A percentile compares a stretch with the other conserved stretches of the same genome.
These are phyloP conservation scores for Diarsia brunnea DNA, from an alignment of 2,888 invertebrate genomes.

Conservation along the genomic window DNA sequence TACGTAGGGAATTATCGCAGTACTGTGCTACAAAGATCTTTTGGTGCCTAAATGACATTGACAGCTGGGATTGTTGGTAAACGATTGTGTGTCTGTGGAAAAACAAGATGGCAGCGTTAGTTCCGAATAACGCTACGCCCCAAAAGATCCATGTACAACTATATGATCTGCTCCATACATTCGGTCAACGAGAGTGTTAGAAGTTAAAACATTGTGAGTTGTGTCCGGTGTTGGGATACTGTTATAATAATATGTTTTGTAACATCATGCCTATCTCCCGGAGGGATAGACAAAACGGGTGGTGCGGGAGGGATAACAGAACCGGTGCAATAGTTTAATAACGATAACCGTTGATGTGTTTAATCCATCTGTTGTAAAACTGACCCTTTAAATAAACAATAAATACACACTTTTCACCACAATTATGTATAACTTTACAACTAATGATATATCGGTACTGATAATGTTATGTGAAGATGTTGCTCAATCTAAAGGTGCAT, in stretches of 20 bases:
- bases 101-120: background rate
- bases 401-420: background rate
- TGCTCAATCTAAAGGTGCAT: conserved; percentile 1
- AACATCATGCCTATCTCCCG: background rate
- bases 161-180: background rate
- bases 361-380: background rate
- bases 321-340: conserved; percentile 23
- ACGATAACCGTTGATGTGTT: background rate
- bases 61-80: background rate
- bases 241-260: background rate
- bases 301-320: background rate
- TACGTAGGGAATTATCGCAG: background rate
- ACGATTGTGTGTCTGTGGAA: background rate
- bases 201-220: background rate
- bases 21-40: background rate
- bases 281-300: background rate
- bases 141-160: conserved; percentile 2
- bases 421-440: background rate
- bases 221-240: background rate
- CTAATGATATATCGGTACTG: background rate
- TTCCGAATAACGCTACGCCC: background rate
- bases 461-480: background rate
- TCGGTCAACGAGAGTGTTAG: background rate
- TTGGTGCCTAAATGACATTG: conserved; percentile 5
- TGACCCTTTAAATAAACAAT: no score